phyloP scores from a whole-genome alignment of 2,797 vertebrate genomes.

The Cirrhinus molitorella region DNA sequence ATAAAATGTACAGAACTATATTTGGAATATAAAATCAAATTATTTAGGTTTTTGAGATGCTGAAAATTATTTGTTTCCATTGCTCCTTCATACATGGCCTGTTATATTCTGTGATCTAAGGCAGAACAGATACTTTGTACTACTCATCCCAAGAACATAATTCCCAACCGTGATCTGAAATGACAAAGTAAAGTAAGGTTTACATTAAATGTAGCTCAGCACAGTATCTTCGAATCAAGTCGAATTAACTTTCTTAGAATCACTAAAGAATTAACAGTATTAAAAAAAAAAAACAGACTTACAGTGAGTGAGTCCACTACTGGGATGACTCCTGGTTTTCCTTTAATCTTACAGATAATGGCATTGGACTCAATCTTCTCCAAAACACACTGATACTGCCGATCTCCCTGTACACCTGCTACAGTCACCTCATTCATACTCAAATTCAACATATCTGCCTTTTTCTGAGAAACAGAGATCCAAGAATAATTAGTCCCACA shows the following conservation, averaged over 20 bases:
- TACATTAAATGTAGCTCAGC: neutral
- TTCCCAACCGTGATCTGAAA: no score
- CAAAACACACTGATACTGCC: constrained; percentile 65
- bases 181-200: neutral
- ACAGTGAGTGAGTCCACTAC: constrained; percentile 66
- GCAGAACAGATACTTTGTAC: neutral
- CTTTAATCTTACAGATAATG: constrained; percentile 67
- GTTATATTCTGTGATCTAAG: no score
- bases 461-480: constrained; percentile 81
- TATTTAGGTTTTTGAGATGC: no score
- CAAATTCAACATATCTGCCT: constrained; percentile 83
- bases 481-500: neutral
- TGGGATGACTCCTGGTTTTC: accelerated
- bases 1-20: no score
- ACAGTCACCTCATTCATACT: constrained; percentile 79
- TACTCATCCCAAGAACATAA: neutral
- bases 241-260: no score
- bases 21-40: no score
- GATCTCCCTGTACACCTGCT: constrained; percentile 67
- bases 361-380: constrained; percentile 67
- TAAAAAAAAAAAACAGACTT: constrained; percentile 32
- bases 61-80: no score
- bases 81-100: no score
- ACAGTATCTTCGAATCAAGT: no score
- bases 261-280: no score